Conservation (phyloP, 2,113 vertebrate genomes). For the Cranoglanis bouderius region DNA sequence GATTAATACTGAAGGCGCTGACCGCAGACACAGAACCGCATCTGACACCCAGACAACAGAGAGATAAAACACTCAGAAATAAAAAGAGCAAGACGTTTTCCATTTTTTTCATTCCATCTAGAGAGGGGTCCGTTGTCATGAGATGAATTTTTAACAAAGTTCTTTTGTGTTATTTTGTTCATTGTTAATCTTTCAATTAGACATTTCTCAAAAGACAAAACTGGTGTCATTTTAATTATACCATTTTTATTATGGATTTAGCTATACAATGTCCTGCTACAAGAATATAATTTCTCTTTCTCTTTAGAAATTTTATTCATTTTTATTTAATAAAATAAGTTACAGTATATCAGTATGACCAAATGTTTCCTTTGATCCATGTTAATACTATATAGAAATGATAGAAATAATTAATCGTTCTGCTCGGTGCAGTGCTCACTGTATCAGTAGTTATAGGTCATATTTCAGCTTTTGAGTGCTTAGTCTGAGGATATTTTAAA, state of each 20-base stretch:
- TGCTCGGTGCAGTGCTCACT: neutral
- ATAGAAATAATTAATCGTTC: neutral
- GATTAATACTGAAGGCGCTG: slow-evolving; percentile 25
- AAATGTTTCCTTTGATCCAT: neutral
- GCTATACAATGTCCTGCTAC: neutral
- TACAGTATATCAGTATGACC: neutral
- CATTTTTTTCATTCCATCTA: neutral
- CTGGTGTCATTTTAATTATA: neutral
- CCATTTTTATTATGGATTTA: neutral
- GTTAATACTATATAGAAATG: neutral
- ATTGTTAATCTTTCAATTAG: neutral
- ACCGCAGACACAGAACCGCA: neutral
- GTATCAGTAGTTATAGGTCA: neutral
- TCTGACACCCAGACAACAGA: slow-evolving; percentile 24
- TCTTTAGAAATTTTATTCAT: neutral
- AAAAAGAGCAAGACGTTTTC: neutral
- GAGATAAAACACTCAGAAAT: neutral
- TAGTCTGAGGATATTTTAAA: neutral
- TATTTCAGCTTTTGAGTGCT: neutral
- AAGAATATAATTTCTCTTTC: neutral
- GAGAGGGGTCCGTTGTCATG: neutral
- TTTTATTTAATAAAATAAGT: neutral
- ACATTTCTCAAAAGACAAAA: neutral
- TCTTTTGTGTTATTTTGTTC: neutral
- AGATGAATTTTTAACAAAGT: neutral